These are phyloP conservation scores for Iphiclides podalirius DNA, from an alignment of 2,888 invertebrate species.

Conservation along the genomic window DNA sequence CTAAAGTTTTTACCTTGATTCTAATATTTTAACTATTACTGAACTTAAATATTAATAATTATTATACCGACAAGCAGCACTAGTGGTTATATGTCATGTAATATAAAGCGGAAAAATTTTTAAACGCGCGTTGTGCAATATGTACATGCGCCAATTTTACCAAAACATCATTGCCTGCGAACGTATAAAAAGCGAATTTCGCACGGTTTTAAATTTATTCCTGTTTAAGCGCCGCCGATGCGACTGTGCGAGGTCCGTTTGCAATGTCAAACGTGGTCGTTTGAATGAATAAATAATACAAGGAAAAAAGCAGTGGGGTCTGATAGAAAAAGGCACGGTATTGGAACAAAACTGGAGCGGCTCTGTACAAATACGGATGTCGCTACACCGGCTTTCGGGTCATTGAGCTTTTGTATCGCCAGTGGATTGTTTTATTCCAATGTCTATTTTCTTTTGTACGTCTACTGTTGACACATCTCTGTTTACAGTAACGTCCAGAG, in stretches of 20 bases:
- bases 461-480: slow-evolving; percentile 13
- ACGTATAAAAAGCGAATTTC: not conserved
- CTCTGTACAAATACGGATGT: slow-evolving; percentile 24
- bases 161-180: not conserved
- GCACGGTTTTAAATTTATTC: slow-evolving; percentile 1
- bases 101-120: too few species aligned
- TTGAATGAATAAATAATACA: slow-evolving; percentile 19
- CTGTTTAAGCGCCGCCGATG: slow-evolving; percentile 7
- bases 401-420: slow-evolving; percentile 20
- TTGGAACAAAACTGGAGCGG: slow-evolving; percentile 24
- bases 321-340: slow-evolving; percentile 22
- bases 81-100: too few species aligned
- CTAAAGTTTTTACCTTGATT: too few species aligned
- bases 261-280: slow-evolving; percentile 10
- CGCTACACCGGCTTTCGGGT: slow-evolving; percentile 22
- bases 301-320: slow-evolving; percentile 15
- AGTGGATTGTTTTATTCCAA: slow-evolving; percentile 22
- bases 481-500: slow-evolving; percentile 17
- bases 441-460: slow-evolving; percentile 23
- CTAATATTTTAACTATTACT: too few species aligned
- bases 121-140: too few species aligned
- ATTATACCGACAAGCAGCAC: too few species aligned
- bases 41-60: too few species aligned
- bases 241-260: too few species aligned
- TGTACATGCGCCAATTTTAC: too few species aligned